Evolutionary conservation across 2,797 vertebrate genomes (phyloP), one percentile per base, ranked within the genome.

Genomic region (Lepilemur ruficaudatus): DNA sequence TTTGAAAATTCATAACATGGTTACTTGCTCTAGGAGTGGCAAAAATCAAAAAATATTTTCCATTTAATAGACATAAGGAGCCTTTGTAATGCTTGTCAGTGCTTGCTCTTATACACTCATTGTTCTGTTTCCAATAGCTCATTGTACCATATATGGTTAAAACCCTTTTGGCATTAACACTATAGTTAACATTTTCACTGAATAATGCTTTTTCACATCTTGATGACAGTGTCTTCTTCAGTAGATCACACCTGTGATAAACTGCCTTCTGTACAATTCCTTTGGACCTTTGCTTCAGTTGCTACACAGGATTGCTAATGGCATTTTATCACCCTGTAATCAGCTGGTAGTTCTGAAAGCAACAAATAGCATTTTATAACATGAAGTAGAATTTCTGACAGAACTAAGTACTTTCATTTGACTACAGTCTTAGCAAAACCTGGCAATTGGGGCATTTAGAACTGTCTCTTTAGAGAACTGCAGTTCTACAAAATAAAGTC

Each of bases 211-310:
- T 78, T 85, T 93, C 30, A 63, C 2, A 41, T 22, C 14, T 18
- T 35, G 59, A 4, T 78, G 67, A 94, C 38, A 84, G 41, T 72
- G 18, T 85, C 50, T 35, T 92, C 38, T 95, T 72, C 43, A 41
- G 38, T 30, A 30, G 48, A 63, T 93, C 63, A 83, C 63, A 17
- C 14, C 35, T 86, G 7, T 69, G 78, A 35, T 79, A 80, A 93
- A 73, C 17, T 84, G 9, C 61, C 32, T 92, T 96, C 59, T 86
- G 75, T 76, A 52, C 61, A 78, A 85, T 94, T 96, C 4, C 50
- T 96, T 93, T 94, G 55, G 32, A 89, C 50, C 13, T 92, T 73
- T 92, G 32, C 32, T 97, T 94, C 75, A 96, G 70, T 92, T 84
- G 61, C 35, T 76, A 23, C 65, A 95, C 46, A 94, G 59, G 43